Evolutionary conservation across 1,140 invertebrate species (phyloP).

Genomic region (Holotrichia oblita): DNA sequence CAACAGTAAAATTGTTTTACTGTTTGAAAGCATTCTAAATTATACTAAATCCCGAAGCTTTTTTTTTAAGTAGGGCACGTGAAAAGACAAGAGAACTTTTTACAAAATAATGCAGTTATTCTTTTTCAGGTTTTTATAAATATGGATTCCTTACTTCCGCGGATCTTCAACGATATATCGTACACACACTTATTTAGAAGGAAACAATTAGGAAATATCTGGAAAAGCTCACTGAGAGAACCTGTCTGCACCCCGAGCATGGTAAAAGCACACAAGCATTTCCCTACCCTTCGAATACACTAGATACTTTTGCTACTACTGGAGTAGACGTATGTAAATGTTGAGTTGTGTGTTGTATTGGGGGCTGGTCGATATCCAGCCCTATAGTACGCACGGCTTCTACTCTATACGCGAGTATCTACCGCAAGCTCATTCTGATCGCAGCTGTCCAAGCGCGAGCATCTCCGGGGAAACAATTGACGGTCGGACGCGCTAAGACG

Average conservation of each 20-base stretch:
- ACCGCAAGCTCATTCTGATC: constrained; percentile 30
- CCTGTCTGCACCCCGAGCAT: not conserved
- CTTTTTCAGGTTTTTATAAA: too few species aligned
- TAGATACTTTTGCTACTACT: not conserved
- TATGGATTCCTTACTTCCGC: too few species aligned
- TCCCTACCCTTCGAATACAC: not conserved
- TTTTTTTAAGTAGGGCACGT: too few species aligned
- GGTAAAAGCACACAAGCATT: not conserved
- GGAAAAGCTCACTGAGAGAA: not conserved
- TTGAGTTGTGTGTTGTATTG: constrained; percentile 18
- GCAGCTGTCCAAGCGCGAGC: constrained; percentile 28
- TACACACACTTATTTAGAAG: too few species aligned
- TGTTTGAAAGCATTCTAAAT: too few species aligned
- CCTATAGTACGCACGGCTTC: not conserved
- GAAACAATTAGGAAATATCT: not conserved
- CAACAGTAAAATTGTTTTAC: too few species aligned
- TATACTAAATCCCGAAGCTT: too few species aligned
- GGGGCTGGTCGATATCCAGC: constrained; percentile 33
- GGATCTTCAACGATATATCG: too few species aligned
- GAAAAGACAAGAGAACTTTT: too few species aligned
- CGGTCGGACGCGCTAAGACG: constrained; percentile 1
- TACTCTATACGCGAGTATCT: not conserved
- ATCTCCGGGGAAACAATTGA: constrained; percentile 10
- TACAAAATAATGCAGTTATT: too few species aligned
- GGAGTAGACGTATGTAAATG: constrained; percentile 26